Evolutionary conservation across 2,797 vertebrate species (phyloP).

Genomic region (Chromobotia macracanthus): DNA sequence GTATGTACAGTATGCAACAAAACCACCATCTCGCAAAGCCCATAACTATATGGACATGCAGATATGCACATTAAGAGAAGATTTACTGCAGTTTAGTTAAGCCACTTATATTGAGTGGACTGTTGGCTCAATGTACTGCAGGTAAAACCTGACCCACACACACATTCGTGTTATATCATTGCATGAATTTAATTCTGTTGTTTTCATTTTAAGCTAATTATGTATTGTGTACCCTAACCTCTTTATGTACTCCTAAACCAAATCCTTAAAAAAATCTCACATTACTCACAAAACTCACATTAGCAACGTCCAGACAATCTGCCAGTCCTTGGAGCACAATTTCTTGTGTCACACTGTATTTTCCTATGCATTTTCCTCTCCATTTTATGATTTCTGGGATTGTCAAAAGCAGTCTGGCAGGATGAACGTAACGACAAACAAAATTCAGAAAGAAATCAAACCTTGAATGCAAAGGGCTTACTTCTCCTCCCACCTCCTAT

Average conservation of each 20-base stretch:
- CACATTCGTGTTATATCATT: too few species aligned
- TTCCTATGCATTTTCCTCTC: not conserved
- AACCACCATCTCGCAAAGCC: too few species aligned
- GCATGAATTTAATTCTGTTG: too few species aligned
- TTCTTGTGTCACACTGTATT: not conserved
- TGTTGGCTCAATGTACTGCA: too few species aligned
- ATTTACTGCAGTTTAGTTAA: too few species aligned
- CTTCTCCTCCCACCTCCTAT: slow-evolving; percentile 27
- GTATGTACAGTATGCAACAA: too few species aligned
- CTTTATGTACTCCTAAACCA: not conserved
- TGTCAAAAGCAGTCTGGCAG: slow-evolving; percentile 1
- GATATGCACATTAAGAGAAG: too few species aligned
- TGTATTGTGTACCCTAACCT: not conserved
- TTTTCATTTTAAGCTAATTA: too few species aligned
- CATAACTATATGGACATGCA: too few species aligned
- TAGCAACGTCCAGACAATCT: not conserved
- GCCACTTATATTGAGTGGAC: too few species aligned
- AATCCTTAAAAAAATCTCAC: not conserved
- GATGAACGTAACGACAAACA: slow-evolving; percentile 15
- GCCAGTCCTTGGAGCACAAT: not conserved
- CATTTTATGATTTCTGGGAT: not conserved
- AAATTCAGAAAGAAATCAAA: slow-evolving; percentile 40
- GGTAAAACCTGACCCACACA: too few species aligned
- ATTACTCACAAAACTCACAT: not conserved
- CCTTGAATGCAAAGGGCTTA: slow-evolving; percentile 32